Evolutionary conservation across 2,888 invertebrate genomes (phyloP).

Genomic region (Brenthis ino): DNA sequence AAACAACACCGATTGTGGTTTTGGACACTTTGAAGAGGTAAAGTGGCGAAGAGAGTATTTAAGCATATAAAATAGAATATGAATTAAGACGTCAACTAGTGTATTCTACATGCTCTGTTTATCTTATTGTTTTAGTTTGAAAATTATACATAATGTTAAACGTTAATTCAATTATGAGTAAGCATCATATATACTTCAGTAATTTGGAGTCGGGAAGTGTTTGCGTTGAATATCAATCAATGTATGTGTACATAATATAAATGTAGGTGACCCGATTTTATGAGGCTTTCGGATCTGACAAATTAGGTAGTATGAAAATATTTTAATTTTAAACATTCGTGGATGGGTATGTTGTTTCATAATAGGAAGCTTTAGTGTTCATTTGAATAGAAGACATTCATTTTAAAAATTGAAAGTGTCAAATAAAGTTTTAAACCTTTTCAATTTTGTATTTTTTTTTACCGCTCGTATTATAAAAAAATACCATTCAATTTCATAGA

Average conservation of each 20-base stretch:
- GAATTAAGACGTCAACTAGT: too few species aligned
- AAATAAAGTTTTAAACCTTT: constrained; percentile 34
- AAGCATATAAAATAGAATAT: too few species aligned
- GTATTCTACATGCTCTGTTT: too few species aligned
- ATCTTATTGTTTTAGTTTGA: too few species aligned
- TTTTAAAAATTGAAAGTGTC: constrained; percentile 34
- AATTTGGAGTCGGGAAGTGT: background rate
- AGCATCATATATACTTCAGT: background rate
- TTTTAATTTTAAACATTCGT: constrained; percentile 20
- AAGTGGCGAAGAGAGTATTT: too few species aligned
- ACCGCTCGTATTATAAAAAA: background rate
- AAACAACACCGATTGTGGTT: too few species aligned
- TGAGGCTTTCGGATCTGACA: constrained; percentile 19
- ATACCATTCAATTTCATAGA: background rate
- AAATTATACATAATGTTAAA: background rate
- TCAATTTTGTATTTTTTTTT: constrained; percentile 8
- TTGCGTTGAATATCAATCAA: background rate
- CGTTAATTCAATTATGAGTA: background rate
- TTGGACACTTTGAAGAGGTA: too few species aligned
- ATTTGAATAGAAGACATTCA: constrained; percentile 16
- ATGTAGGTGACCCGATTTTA: background rate
- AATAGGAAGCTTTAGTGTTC: constrained; percentile 22
- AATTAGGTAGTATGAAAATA: constrained; percentile 10
- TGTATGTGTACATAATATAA: constrained; percentile 3
- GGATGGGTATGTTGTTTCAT: constrained; percentile 30